Evolutionary conservation across 1,140 invertebrate species (phyloP).

Genomic region (Drosophila quadrilineata): DNA sequence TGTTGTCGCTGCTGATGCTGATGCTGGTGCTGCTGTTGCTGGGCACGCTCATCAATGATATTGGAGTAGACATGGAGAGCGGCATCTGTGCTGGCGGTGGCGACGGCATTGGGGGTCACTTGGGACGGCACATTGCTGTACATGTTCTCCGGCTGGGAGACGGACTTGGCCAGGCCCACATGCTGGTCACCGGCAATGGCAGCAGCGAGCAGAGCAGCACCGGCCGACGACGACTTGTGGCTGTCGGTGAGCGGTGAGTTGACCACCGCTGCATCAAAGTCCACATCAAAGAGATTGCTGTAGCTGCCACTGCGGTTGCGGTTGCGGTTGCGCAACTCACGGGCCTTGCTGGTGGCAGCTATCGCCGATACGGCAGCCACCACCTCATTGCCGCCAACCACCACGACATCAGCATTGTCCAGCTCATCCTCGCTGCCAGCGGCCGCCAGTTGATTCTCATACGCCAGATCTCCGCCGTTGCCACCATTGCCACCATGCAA

Average conservation of each 20-base stretch:
- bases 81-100: constrained; percentile 30
- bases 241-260: constrained; percentile 35
- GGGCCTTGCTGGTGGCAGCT: constrained; percentile 55
- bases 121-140: constrained; percentile 78
- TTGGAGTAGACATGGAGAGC: constrained; percentile 78
- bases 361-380: constrained; percentile 74
- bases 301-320: constrained; percentile 76
- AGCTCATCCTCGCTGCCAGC: constrained; percentile 65
- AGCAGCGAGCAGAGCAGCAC: constrained; percentile 52
- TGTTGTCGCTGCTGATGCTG: constrained; percentile 18
- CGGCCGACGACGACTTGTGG: constrained; percentile 36
- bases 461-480: constrained; percentile 47
- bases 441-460: constrained; percentile 62
- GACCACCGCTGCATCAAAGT: constrained; percentile 56
- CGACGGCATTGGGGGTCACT: constrained; percentile 5
- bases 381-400: constrained; percentile 67
- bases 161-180: constrained; percentile 39
- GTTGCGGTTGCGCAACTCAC: constrained; percentile 69
- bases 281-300: constrained; percentile 75
- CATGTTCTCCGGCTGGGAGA: constrained; percentile 73
- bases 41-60: constrained; percentile 66
- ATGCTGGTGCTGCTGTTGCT: constrained; percentile 31
- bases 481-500: constrained; percentile 42
- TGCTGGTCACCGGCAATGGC: constrained; percentile 48
- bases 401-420: constrained; percentile 66